Percentiles rank a stretch among this genome's conserved stretches.
Evolutionary conservation across 2,888 invertebrate species (phyloP).

Genomic region (Limnephilus rhombicus): DNA sequence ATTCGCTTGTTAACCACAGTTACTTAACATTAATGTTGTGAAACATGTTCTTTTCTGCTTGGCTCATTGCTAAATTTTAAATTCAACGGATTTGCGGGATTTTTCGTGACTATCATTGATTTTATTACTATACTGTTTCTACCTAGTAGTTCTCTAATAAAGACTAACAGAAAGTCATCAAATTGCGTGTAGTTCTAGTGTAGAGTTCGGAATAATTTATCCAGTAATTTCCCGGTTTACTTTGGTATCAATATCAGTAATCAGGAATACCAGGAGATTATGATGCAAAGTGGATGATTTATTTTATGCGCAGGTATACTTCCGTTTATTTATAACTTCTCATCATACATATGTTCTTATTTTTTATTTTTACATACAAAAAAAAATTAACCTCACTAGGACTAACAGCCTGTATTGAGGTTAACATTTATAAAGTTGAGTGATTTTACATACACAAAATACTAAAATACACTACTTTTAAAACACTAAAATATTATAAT

Average conservation of each 20-base stretch:
- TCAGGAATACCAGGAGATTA: neutral
- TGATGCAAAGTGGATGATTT: neutral
- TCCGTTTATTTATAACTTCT: too few relatives aligned
- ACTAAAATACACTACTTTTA: too few relatives aligned
- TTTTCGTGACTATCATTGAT: neutral
- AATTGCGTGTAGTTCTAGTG: neutral
- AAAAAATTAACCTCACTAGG: too few relatives aligned
- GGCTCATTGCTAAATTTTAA: neutral
- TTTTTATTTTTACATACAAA: too few relatives aligned
- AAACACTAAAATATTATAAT: too few relatives aligned
- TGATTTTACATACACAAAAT: too few relatives aligned
- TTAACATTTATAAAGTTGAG: too few relatives aligned
- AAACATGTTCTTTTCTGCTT: neutral
- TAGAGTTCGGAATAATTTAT: neutral
- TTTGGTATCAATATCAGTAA: neutral
- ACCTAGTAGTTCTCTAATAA: too few relatives aligned
- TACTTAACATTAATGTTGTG: neutral
- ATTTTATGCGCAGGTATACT: neutral
- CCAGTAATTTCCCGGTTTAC: neutral
- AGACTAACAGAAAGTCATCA: too few relatives aligned
- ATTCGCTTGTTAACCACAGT: too few relatives aligned
- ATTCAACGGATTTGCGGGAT: neutral
- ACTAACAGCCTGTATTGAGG: too few relatives aligned
- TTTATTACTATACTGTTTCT: neutral
- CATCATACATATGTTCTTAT: too few relatives aligned